phyloP scores from a whole-genome alignment of 2,113 vertebrate species.

The Datnioides undecimradiatus region DNA sequence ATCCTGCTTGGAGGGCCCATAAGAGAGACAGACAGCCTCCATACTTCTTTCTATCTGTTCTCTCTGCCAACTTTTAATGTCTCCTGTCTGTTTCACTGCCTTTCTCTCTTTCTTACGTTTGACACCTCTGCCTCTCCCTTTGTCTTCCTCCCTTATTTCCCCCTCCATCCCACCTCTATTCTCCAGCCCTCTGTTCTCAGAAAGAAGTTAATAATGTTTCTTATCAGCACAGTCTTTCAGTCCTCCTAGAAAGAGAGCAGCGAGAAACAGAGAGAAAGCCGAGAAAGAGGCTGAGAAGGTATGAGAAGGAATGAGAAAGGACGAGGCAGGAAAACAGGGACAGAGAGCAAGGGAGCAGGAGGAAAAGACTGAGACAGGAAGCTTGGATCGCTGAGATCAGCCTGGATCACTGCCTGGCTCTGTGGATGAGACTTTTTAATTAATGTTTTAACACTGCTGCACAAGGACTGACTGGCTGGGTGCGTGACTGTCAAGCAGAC shows the following conservation, averaged over 20 bases:
- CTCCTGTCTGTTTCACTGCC: slow-evolving; percentile 35
- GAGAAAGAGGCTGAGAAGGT: slow-evolving; percentile 38
- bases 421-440: slow-evolving; percentile 75
- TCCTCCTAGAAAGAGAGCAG: slow-evolving; percentile 66
- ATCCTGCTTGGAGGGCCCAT: slow-evolving; percentile 23
- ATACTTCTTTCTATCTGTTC: slow-evolving; percentile 41
- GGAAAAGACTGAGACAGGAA: slow-evolving; percentile 27
- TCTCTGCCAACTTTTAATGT: slow-evolving; percentile 43
- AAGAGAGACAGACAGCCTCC: slow-evolving; percentile 40
- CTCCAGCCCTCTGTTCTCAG: slow-evolving; percentile 61
- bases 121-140: slow-evolving; percentile 54
- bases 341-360: not conserved
- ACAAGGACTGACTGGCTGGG: slow-evolving; percentile 64
- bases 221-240: slow-evolving; percentile 77
- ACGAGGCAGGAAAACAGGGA: slow-evolving; percentile 26
- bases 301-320: slow-evolving; percentile 33
- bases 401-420: slow-evolving; percentile 66
- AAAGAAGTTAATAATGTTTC: slow-evolving; percentile 82
- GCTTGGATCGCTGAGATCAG: slow-evolving; percentile 54
- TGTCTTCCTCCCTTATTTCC: slow-evolving; percentile 43
- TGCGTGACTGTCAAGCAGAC: slow-evolving; percentile 62
- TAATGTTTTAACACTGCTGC: slow-evolving; percentile 73
- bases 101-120: slow-evolving; percentile 32
- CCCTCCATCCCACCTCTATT: slow-evolving; percentile 52
- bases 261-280: slow-evolving; percentile 47